Evolutionary conservation across 2,797 vertebrate species (phyloP).

Genomic region (Anomalospiza imberbis): DNA sequence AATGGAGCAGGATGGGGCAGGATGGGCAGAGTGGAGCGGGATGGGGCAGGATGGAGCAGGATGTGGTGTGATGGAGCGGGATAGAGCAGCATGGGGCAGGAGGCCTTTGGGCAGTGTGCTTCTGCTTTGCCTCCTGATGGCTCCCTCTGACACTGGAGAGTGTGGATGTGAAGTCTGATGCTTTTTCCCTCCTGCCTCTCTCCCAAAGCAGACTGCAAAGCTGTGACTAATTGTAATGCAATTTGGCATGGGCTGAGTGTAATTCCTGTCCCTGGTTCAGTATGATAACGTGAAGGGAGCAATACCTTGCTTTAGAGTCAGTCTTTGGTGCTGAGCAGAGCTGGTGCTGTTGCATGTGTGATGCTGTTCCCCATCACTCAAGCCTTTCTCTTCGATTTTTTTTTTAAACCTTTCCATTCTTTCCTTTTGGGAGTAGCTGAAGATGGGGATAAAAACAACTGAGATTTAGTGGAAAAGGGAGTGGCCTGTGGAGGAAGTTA

Average conservation of each 20-base stretch:
- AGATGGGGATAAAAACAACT: not conserved
- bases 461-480: not conserved
- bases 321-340: not conserved
- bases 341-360: not conserved
- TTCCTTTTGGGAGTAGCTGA: not conserved
- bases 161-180: accelerated
- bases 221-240: not conserved
- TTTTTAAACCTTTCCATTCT: not conserved
- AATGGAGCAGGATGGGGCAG: too few species aligned
- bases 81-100: not conserved
- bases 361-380: not conserved
- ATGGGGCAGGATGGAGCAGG: too few species aligned
- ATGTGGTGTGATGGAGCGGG: too few species aligned
- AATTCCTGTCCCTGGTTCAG: not conserved
- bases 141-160: not conserved
- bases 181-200: not conserved
- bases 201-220: not conserved
- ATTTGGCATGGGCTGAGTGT: not conserved
- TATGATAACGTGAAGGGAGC: not conserved
- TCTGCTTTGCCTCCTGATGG: not conserved
- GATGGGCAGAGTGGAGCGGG: too few species aligned
- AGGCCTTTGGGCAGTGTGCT: accelerated
- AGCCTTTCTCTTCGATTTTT: not conserved
- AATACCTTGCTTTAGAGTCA: not conserved
- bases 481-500: not conserved